These are phyloP conservation scores for Aphrophora alni DNA, from an alignment of 2,888 invertebrate genomes.

Conservation along the genomic window DNA sequence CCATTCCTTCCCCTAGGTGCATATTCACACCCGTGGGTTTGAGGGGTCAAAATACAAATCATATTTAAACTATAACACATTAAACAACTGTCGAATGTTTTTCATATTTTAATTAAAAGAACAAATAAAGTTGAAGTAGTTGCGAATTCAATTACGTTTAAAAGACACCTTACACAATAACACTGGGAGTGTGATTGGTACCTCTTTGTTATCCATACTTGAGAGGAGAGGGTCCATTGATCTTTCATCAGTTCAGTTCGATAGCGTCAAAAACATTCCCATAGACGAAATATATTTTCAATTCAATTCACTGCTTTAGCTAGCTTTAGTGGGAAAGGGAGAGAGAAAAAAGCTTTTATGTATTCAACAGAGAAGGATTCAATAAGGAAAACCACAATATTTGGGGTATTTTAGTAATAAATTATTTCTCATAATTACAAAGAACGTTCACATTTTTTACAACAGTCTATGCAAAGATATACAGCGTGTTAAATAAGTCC, in stretches of 20 bases:
- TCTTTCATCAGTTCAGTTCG: background rate
- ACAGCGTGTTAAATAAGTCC: too few species aligned
- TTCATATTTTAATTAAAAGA: too few species aligned
- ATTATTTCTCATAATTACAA: background rate
- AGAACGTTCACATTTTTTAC: background rate
- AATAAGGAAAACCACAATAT: background rate
- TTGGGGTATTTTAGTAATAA: background rate
- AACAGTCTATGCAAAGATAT: too few species aligned
- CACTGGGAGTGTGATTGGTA: background rate
- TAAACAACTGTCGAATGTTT: too few species aligned
- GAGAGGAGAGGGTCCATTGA: background rate
- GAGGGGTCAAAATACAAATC: too few species aligned
- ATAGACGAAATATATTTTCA: background rate
- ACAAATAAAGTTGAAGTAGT: background rate
- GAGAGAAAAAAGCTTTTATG: too few species aligned
- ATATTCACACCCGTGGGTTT: too few species aligned
- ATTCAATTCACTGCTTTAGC: background rate
- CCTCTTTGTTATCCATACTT: background rate
- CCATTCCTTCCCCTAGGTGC: too few species aligned
- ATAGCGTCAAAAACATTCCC: background rate
- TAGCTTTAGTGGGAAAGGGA: too few species aligned
- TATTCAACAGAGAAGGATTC: background rate
- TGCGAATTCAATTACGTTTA: background rate
- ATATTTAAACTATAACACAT: too few species aligned
- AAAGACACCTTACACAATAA: background rate